Evolutionary conservation across 2,888 invertebrate genomes (phyloP).

Genomic region (Neocrepidodera transversa): DNA sequence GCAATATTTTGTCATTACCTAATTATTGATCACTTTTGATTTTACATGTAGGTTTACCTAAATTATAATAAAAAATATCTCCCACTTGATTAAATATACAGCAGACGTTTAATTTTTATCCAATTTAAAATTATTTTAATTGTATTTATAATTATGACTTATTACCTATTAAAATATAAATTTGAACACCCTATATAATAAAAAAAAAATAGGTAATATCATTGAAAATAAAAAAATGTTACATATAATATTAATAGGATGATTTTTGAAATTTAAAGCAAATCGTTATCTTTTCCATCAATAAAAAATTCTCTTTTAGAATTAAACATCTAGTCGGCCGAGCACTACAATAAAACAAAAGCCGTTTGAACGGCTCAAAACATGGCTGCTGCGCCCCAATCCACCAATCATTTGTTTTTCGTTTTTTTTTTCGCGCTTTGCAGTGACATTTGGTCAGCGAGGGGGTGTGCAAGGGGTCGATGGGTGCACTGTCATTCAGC

Average conservation of each 20-base stretch:
- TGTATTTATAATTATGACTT: background rate
- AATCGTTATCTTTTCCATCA: background rate
- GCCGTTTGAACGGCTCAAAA: constrained; percentile 50
- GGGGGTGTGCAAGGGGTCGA: constrained; percentile 41
- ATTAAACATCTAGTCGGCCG: constrained; percentile 20
- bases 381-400: constrained; percentile 59
- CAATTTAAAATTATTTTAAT: too few species aligned
- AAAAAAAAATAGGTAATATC: too few species aligned
- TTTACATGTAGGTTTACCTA: too few species aligned
- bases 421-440: constrained; percentile 52
- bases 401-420: constrained; percentile 60
- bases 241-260: too few species aligned
- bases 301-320: constrained; percentile 13
- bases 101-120: too few species aligned
- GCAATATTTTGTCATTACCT: too few species aligned
- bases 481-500: constrained; percentile 57
- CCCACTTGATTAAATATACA: too few species aligned
- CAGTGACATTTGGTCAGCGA: constrained; percentile 57
- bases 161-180: too few species aligned
- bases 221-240: too few species aligned
- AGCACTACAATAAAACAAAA: constrained; percentile 42
- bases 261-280: background rate
- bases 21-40: too few species aligned
- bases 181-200: too few species aligned
- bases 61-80: too few species aligned